Conservation (phyloP, 2,888 invertebrate genomes). For the Drosophila greeni region DNA sequence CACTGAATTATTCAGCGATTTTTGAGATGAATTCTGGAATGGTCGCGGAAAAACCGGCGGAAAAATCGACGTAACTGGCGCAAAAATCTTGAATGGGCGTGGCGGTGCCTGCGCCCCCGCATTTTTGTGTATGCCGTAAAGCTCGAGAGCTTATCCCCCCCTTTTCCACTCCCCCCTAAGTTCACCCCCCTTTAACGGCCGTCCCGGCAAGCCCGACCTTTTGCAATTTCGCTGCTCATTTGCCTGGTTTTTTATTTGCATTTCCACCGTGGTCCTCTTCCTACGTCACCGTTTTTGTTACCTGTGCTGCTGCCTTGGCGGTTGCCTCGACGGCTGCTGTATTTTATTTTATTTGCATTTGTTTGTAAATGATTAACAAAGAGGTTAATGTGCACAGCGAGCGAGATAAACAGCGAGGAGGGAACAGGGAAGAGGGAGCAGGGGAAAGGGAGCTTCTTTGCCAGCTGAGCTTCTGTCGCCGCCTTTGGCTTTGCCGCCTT, state of each 20-base stretch:
- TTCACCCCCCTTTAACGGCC: conserved; percentile 4
- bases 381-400: conserved; percentile 67
- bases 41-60: conserved; percentile 5
- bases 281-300: conserved; percentile 6
- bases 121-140: conserved; percentile 36
- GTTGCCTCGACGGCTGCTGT: conserved; percentile 35
- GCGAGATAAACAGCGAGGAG: conserved; percentile 52
- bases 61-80: conserved; percentile 10
- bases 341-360: conserved; percentile 70
- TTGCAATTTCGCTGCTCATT: conserved; percentile 61
- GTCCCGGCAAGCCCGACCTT: conserved; percentile 19
- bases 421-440: conserved; percentile 46
- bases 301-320: conserved; percentile 16
- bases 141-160: conserved; percentile 31
- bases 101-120: conserved; percentile 18
- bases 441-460: conserved; percentile 41
- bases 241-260: conserved; percentile 63
- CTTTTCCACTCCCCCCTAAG: not conserved
- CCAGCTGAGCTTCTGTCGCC: conserved; percentile 30
- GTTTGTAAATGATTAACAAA: conserved; percentile 73
- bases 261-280: conserved; percentile 31
- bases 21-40: conserved; percentile 31
- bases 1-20: conserved; percentile 35
- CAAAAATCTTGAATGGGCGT: conserved; percentile 25
- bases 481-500: conserved; percentile 8